A percentile compares a stretch with the other conserved stretches of the same genome.
phyloP scores from a whole-genome alignment of 1,140 invertebrate genomes.

The Sarcophaga bullata region DNA sequence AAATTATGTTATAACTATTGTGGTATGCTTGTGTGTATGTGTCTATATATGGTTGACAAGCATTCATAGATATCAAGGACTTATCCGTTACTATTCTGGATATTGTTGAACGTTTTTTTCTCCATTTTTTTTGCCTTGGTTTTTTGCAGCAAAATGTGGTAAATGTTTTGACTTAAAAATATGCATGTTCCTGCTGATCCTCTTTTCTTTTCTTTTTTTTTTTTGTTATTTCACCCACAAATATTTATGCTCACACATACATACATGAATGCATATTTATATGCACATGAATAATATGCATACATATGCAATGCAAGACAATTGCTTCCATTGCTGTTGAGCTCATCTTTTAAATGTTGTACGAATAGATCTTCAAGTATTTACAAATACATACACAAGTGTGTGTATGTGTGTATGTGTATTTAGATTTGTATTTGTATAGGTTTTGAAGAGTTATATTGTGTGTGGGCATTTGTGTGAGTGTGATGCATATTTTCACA shows the following conservation, averaged over 20 bases:
- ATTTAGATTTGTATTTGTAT: neutral
- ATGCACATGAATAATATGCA: too few relatives aligned
- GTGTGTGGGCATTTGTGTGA: neutral
- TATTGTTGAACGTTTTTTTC: neutral
- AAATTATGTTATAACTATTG: too few relatives aligned
- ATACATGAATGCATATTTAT: too few relatives aligned
- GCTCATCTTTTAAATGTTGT: slow-evolving; percentile 7
- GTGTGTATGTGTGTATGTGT: neutral
- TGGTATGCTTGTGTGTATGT: neutral
- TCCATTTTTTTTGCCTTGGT: neutral
- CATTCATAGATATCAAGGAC: neutral
- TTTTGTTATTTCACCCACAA: neutral
- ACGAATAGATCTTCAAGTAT: neutral
- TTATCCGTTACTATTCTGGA: neutral
- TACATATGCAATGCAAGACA: neutral
- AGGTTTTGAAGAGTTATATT: too few relatives aligned
- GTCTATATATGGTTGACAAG: neutral
- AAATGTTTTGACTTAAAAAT: slow-evolving; percentile 22
- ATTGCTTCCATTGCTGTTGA: neutral
- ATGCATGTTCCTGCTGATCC: neutral
- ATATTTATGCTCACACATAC: too few relatives aligned
- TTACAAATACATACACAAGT: neutral
- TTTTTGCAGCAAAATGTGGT: neutral
- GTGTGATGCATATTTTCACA: neutral
- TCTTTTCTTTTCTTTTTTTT: neutral